A percentile compares a stretch with the other conserved stretches of the same genome.
Evolutionary conservation across 2,888 invertebrate species (phyloP).

Genomic region (Drosophila rubida): DNA sequence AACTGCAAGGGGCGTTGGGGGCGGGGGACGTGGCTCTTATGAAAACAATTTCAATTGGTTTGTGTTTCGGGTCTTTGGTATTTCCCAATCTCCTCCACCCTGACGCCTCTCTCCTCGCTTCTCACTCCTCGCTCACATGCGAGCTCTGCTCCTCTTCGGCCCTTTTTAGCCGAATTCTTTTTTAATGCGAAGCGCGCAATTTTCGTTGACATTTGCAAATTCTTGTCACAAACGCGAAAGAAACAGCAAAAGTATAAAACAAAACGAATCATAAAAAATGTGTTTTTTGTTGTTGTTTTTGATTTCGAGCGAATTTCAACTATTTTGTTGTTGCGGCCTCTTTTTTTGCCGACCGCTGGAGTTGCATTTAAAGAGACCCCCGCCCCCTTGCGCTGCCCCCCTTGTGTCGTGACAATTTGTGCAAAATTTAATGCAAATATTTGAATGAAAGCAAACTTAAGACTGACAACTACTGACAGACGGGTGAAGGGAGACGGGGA

Average conservation of each 20-base stretch:
- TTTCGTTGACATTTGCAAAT: conserved; percentile 82
- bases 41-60: conserved; percentile 74
- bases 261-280: conserved; percentile 44
- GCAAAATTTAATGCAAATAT: conserved; percentile 58
- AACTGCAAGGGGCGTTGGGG: conserved; percentile 18
- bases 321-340: conserved; percentile 68
- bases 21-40: conserved; percentile 21
- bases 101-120: too few relatives aligned
- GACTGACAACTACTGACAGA: conserved; percentile 14
- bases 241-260: conserved; percentile 24
- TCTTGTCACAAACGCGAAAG: conserved; percentile 76
- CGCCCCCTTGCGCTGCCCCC: background rate
- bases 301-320: conserved; percentile 63
- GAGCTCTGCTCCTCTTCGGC: conserved; percentile 33
- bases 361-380: conserved; percentile 72
- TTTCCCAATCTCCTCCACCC: conserved; percentile 36
- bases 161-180: conserved; percentile 66
- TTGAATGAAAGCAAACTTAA: conserved; percentile 64
- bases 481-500: background rate
- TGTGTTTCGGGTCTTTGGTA: conserved; percentile 55
- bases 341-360: conserved; percentile 64
- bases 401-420: conserved; percentile 23
- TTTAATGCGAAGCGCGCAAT: conserved; percentile 68
- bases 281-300: conserved; percentile 24
- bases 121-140: background rate